Base-by-base conservation (phyloP, 2,888 invertebrate species). In the Ormyrus labotus region DNA sequence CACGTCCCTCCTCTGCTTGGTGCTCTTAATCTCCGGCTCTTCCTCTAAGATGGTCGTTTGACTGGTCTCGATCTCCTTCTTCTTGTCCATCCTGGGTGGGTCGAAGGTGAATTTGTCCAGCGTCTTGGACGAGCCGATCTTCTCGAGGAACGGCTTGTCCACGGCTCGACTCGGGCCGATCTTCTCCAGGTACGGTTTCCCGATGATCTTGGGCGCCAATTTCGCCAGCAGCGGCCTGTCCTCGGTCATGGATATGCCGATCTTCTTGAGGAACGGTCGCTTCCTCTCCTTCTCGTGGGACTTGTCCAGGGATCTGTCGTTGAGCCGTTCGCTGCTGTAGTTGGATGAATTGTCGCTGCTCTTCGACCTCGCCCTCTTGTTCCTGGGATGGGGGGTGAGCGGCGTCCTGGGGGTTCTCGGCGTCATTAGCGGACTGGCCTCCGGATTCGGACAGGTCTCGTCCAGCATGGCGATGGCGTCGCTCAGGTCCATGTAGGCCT, bases 281-380 rank as follows among this genome's bases (percentile, higher is more conserved):
- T 86, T 88, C 50, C 87, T 87, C 50, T 87, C 87, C 58, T 73
- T 73, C 45, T 87, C 87, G 34, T 84, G 71, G 0, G 64, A n/a
- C 6, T 10, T 45, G 19, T 80, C 67, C 13, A 48, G 45, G 8
- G 65, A 34, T 34, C 45, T 64, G 11, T 90, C 89, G 79, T 87
- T 88, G 7, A 89, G 80, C 9, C 85, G 85, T 45, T 90, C 90
- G 84, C 87, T 89, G 76, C 90, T 89, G 81, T 88, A 90, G 72
- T 89, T 90, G 2, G 89, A 89, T 0, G 90, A 89, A 75, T 89
- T 90, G 73, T 90, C 90, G 81, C 90, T 90, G 83, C 90, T 90
- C 83, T 90, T 91, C 1, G 90, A 91, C 13, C 90, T 84, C 0
- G 89, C 88, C 0, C 89, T 83, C 76, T 89, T 90, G 67, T 84